Evolutionary conservation across 2,113 vertebrate genomes (phyloP).

Genomic region (Ivindomyrus marchei): DNA sequence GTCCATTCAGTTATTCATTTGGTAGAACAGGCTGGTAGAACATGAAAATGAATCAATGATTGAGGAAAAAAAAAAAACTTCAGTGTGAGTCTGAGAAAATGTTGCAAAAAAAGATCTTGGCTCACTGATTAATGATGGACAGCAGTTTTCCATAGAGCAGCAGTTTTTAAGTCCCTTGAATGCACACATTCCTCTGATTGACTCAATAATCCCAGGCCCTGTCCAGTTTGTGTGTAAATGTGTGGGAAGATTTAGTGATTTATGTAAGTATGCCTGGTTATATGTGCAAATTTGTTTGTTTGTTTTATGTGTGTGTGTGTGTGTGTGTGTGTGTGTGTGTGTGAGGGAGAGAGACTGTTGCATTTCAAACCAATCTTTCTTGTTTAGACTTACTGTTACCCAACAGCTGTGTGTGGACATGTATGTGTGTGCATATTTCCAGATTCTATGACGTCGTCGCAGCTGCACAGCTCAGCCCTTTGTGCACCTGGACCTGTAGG

Average conservation of each 20-base stretch:
- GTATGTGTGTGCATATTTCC: neutral
- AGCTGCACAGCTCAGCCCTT: neutral
- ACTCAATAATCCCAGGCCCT: neutral
- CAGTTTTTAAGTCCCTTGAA: neutral
- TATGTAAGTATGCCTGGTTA: neutral
- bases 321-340: neutral
- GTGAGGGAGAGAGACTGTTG: neutral
- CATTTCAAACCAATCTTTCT: neutral
- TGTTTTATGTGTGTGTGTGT: neutral
- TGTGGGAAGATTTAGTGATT: neutral
- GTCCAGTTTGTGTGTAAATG: neutral
- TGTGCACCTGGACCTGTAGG: neutral
- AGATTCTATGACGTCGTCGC: neutral
- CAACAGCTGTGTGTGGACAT: neutral
- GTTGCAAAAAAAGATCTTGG: neutral
- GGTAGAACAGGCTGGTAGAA: neutral
- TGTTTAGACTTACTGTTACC: neutral
- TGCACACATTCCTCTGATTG: neutral
- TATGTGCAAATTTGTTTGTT: slow-evolving; percentile 4
- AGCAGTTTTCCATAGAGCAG: neutral
- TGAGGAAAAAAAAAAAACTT: neutral
- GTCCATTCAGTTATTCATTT: neutral
- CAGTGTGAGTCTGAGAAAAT: neutral
- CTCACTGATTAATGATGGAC: neutral
- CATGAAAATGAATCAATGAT: neutral